Evolutionary conservation across 2,797 vertebrate species (phyloP).

Genomic region (Myripristis murdjan): DNA sequence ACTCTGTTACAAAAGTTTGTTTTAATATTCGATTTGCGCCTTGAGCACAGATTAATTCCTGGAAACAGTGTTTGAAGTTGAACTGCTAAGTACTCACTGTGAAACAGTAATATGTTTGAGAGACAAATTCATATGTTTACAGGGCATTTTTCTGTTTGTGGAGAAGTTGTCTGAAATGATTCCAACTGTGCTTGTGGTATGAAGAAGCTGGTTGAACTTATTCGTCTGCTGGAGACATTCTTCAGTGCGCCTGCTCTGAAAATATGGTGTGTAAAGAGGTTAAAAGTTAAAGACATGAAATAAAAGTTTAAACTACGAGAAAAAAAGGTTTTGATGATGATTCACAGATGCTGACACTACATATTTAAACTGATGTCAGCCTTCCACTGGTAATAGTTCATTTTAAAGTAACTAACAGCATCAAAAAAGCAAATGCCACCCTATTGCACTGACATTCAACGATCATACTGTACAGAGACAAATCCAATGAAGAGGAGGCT

Average conservation of each 20-base stretch:
- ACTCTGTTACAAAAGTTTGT: constrained; percentile 32
- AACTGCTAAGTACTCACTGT: constrained; percentile 35
- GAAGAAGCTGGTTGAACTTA: not conserved
- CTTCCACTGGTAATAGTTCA: too few relatives aligned
- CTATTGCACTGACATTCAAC: too few relatives aligned
- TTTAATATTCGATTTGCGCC: constrained; percentile 49
- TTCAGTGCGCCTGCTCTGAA: not conserved
- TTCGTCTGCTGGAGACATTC: not conserved
- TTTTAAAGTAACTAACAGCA: too few relatives aligned
- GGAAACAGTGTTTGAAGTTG: constrained; percentile 15
- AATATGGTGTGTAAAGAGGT: too few relatives aligned
- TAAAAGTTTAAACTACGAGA: too few relatives aligned
- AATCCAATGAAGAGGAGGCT: too few relatives aligned
- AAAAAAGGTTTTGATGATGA: too few relatives aligned
- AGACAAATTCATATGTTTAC: constrained; percentile 11
- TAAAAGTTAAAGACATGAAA: too few relatives aligned
- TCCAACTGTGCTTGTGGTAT: not conserved
- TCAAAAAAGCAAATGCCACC: too few relatives aligned
- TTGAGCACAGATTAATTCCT: constrained; percentile 37
- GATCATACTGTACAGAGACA: too few relatives aligned
- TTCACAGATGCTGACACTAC: too few relatives aligned
- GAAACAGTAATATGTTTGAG: constrained; percentile 12
- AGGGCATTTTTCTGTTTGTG: constrained; percentile 1
- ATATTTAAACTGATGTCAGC: too few relatives aligned
- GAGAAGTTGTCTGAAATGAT: not conserved